Evolutionary conservation across 2,113 vertebrate genomes (phyloP).

Genomic region (Toxotes jaculatrix): DNA sequence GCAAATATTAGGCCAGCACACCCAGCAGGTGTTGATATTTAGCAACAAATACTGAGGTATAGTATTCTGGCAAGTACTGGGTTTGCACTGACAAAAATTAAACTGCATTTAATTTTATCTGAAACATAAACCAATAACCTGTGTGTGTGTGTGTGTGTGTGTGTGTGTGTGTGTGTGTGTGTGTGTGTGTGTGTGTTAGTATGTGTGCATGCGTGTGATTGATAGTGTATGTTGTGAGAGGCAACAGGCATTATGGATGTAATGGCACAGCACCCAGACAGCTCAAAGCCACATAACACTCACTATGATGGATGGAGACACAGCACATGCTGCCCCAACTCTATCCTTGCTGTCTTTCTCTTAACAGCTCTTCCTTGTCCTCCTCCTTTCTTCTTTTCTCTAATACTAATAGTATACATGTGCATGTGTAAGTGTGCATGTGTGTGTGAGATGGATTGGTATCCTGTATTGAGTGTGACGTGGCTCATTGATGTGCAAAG

Average conservation of each 20-base stretch:
- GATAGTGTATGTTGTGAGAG: slow-evolving; percentile 69
- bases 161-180: slow-evolving; percentile 7
- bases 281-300: slow-evolving; percentile 75
- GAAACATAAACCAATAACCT: neutral
- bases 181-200: too few species aligned
- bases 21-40: neutral
- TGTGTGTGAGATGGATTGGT: slow-evolving; percentile 40
- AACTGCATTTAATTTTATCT: slow-evolving; percentile 31
- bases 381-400: neutral
- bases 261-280: slow-evolving; percentile 79
- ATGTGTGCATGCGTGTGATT: slow-evolving; percentile 54
- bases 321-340: slow-evolving; percentile 55
- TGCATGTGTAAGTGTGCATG: neutral
- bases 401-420: neutral
- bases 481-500: slow-evolving; percentile 78
- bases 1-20: slow-evolving; percentile 44
- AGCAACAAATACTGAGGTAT: slow-evolving; percentile 4
- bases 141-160: slow-evolving; percentile 6
- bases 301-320: slow-evolving; percentile 73
- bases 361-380: neutral
- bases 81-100: slow-evolving; percentile 15
- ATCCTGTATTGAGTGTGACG: slow-evolving; percentile 55
- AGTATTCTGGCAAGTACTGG: slow-evolving; percentile 3
- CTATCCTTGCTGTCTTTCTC: slow-evolving; percentile 46
- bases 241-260: slow-evolving; percentile 81